phyloP scores from a whole-genome alignment of 2,797 vertebrate species.

The Pygocentrus nattereri region DNA sequence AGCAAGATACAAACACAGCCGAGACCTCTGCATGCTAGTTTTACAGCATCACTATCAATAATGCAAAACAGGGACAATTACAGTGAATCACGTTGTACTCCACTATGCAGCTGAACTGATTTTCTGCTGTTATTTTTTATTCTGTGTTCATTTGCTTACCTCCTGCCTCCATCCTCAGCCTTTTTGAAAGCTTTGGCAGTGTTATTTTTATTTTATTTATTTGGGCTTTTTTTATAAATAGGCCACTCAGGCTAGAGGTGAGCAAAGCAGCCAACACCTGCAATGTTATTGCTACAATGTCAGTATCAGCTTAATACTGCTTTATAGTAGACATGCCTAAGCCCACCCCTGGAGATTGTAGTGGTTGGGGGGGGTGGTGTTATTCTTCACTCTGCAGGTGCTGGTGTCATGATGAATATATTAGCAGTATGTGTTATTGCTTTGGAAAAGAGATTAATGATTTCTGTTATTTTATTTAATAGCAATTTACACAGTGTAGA shows the following conservation, averaged over 20 bases:
- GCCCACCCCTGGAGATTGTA: no score
- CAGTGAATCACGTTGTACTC: not conserved
- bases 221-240: not conserved
- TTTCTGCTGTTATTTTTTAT: not conserved
- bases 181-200: not conserved
- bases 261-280: not conserved
- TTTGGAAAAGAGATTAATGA: not conserved
- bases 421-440: conserved; percentile 25
- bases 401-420: not conserved
- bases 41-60: conserved; percentile 1
- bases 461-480: not conserved
- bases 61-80: not conserved
- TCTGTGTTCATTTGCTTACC: not conserved
- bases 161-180: not conserved
- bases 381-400: not conserved
- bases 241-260: not conserved
- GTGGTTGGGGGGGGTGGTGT: no score
- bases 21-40: conserved; percentile 9
- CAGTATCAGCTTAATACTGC: no score
- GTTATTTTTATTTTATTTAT: no score
- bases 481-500: no score
- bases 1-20: conserved; percentile 25
- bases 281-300: no score
- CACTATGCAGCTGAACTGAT: not conserved
- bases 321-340: no score